A percentile compares a stretch with the other conserved stretches of the same genome.
These are phyloP conservation scores for Toxostoma redivivum DNA, from an alignment of 2,113 vertebrate species.

Conservation along the genomic window DNA sequence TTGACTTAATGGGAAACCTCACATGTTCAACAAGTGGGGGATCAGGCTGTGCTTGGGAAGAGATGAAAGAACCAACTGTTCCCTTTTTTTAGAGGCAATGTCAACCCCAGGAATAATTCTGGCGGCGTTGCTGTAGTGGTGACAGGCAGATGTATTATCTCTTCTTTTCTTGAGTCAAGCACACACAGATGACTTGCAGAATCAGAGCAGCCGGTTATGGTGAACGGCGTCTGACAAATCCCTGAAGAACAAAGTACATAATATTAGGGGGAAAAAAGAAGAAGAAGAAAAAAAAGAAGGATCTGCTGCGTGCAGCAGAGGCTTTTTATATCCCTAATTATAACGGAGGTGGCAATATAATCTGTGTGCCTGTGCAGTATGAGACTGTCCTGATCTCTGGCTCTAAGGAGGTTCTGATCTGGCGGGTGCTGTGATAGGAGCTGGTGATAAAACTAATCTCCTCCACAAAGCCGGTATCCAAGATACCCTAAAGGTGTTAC, in stretches of 20 bases:
- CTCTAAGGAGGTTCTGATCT: background rate
- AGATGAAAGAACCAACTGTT: background rate
- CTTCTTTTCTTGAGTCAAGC: background rate
- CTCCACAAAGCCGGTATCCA: background rate
- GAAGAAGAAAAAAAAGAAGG: background rate
- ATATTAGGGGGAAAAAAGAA: background rate
- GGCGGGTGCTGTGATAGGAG: background rate
- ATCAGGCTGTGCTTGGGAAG: background rate
- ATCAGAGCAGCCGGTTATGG: background rate
- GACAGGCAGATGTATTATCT: background rate
- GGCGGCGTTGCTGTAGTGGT: background rate
- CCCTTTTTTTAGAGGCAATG: background rate
- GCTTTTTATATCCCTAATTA: conserved; percentile 18
- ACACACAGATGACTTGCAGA: background rate
- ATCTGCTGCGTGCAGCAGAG: background rate
- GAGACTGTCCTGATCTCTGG: background rate
- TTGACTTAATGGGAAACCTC: background rate
- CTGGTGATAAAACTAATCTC: conserved; percentile 22
- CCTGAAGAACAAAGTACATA: background rate
- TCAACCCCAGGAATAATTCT: background rate
- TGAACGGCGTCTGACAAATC: background rate
- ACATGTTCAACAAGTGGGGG: background rate
- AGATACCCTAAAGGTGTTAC: background rate
- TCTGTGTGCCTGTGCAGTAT: background rate
- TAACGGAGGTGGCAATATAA: background rate